These are phyloP conservation scores for Aurelia aurita complex sp. Pacific DNA, from an alignment of 30 jellyfish, hydroid and myxozoan species.

Conservation along the genomic window DNA sequence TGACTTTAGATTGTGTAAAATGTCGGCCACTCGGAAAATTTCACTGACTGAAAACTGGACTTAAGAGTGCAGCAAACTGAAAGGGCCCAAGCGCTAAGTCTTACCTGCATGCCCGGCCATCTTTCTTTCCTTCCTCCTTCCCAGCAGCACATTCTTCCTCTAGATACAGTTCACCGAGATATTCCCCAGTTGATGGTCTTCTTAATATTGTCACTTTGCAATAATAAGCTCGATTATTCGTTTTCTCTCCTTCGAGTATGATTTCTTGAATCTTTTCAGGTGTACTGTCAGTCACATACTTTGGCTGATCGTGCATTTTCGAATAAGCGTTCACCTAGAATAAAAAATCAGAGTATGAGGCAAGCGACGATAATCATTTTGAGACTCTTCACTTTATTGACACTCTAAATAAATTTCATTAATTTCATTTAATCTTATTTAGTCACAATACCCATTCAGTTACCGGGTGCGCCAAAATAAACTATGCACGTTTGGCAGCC, in stretches of 20 bases:
- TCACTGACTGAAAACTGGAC: too few relatives aligned
- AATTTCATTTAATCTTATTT: too few relatives aligned
- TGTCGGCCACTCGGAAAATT: too few relatives aligned
- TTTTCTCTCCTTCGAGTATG: conserved; percentile 94
- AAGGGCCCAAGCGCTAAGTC: background rate
- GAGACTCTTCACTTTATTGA: too few relatives aligned
- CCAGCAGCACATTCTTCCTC: conserved; percentile 81
- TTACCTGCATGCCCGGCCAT: conserved; percentile 95
- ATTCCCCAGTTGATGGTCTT: conserved; percentile 97
- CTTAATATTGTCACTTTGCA: conserved; percentile 94
- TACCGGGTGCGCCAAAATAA: too few relatives aligned
- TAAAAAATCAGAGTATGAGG: too few relatives aligned
- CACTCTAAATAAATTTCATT: too few relatives aligned
- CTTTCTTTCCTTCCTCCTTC: conserved; percentile 85
- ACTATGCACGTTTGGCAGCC: too few relatives aligned
- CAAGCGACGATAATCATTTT: too few relatives aligned
- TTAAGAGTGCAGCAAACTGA: too few relatives aligned
- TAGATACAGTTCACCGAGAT: conserved; percentile 92
- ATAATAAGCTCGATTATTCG: conserved; percentile 94
- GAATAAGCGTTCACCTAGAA: conserved; percentile 79
- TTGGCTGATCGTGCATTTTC: conserved; percentile 93
- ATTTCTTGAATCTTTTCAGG: conserved; percentile 98
- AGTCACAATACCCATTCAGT: too few relatives aligned
- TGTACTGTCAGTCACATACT: conserved; percentile 95
- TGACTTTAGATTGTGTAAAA: too few relatives aligned